Evolutionary conservation across 2,113 vertebrate genomes (phyloP).

Genomic region (Neotragus moschatus): DNA sequence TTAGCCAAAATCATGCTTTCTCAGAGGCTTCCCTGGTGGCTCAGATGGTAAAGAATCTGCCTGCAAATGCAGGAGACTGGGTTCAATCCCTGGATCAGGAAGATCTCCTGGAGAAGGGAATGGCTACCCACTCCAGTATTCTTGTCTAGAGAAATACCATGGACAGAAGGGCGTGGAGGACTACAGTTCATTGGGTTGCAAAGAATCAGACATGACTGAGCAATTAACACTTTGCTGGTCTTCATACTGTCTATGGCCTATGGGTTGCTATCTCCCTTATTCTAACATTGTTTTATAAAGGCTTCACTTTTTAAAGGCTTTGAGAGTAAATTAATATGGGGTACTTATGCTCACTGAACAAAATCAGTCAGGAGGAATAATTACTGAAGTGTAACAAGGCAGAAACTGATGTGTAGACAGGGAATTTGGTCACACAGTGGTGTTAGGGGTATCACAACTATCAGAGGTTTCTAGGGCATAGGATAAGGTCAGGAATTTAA

Average conservation of each 20-base stretch:
- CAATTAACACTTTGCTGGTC: neutral
- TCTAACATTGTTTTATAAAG: neutral
- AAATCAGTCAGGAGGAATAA: neutral
- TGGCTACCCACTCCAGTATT: neutral
- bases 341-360: neutral
- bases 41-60: neutral
- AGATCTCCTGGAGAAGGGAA: neutral
- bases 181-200: neutral
- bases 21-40: neutral
- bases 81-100: neutral
- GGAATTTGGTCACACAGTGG: neutral
- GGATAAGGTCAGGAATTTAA: neutral
- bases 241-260: neutral
- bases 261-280: neutral
- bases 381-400: neutral
- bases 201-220: neutral
- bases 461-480: neutral
- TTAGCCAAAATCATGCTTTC: neutral
- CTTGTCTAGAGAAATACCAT: neutral
- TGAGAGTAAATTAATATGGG: neutral
- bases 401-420: neutral
- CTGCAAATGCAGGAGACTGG: neutral
- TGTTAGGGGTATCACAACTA: neutral
- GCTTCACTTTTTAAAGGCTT: neutral
- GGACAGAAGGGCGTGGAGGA: neutral